phyloP scores from a whole-genome alignment of 2,113 vertebrate species.

The Cyrtonyx montezumae region DNA sequence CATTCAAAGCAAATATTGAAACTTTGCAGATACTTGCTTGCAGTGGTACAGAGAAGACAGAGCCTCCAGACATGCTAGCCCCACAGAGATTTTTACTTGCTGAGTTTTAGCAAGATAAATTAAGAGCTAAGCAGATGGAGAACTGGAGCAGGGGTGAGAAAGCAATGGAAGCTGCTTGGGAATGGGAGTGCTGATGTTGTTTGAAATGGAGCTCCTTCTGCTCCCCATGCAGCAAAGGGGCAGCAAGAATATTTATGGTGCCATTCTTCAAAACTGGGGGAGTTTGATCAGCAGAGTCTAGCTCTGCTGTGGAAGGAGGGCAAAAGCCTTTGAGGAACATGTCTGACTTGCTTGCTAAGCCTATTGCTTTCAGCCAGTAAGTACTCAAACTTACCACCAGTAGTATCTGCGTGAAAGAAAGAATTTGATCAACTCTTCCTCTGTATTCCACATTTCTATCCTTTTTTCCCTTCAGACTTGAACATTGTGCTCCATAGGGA shows the following conservation, averaged over 20 bases:
- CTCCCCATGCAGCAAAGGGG: accelerated
- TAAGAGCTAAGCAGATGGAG: conserved; percentile 7
- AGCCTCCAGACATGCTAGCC: conserved; percentile 55
- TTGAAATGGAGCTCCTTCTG: neutral
- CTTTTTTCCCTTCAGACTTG: neutral
- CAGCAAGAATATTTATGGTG: accelerated
- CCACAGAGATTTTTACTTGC: conserved; percentile 45
- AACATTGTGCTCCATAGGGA: neutral
- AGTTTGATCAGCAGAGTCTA: neutral
- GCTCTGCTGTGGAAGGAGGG: neutral
- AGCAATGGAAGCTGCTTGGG: neutral
- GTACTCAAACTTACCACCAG: neutral
- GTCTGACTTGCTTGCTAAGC: neutral
- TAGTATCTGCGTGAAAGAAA: neutral
- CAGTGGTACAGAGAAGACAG: conserved; percentile 58
- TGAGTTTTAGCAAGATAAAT: neutral
- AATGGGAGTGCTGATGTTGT: neutral
- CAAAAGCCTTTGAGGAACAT: conserved; percentile 2
- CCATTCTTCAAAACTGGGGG: neutral
- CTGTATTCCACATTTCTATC: neutral
- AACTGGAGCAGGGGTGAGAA: neutral
- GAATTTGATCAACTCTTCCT: accelerated
- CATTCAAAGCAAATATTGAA: conserved; percentile 44
- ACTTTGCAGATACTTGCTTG: conserved; percentile 37
- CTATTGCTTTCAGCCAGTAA: neutral